A percentile compares a stretch with the other conserved stretches of the same genome.
Conservation (phyloP, 2,888 invertebrate species). For the Subacronicta megacephala region DNA sequence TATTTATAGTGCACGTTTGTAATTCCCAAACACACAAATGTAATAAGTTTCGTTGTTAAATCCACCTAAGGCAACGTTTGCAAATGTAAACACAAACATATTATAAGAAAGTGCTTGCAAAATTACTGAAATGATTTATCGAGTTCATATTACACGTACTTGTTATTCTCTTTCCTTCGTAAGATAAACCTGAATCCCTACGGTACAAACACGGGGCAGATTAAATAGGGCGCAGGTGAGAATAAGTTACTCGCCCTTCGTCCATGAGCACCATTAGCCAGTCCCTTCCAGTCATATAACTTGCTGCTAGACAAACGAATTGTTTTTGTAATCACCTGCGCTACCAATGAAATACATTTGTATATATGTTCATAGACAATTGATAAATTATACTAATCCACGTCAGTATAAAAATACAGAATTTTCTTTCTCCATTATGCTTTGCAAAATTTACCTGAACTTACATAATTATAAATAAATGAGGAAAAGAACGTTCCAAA, state of each 20-base stretch:
- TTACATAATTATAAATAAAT: constrained; percentile 50
- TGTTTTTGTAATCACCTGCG: constrained; percentile 34
- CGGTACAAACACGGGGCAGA: constrained; percentile 36
- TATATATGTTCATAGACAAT: not conserved
- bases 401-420: constrained; percentile 5
- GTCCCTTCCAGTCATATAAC: constrained; percentile 42
- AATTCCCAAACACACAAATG: not conserved
- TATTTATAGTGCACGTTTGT: not conserved
- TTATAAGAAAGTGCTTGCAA: not conserved
- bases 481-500: constrained; percentile 21
- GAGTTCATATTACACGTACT: constrained; percentile 20
- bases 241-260: constrained; percentile 40
- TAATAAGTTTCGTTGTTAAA: not conserved
- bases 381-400: constrained; percentile 9
- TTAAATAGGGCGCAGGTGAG: constrained; percentile 54
- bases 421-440: constrained; percentile 9
- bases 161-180: constrained; percentile 16
- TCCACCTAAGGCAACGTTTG: too few relatives aligned
- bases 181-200: constrained; percentile 22
- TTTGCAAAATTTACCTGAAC: constrained; percentile 22
- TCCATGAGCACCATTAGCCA: constrained; percentile 40
- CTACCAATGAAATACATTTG: not conserved
- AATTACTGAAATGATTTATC: constrained; percentile 29
- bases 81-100: not conserved
- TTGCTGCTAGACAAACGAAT: constrained; percentile 40